Percentiles rank a stretch among this genome's conserved stretches.
Conservation (phyloP, 2,888 invertebrate species). For the Tetranychus piercei region DNA sequence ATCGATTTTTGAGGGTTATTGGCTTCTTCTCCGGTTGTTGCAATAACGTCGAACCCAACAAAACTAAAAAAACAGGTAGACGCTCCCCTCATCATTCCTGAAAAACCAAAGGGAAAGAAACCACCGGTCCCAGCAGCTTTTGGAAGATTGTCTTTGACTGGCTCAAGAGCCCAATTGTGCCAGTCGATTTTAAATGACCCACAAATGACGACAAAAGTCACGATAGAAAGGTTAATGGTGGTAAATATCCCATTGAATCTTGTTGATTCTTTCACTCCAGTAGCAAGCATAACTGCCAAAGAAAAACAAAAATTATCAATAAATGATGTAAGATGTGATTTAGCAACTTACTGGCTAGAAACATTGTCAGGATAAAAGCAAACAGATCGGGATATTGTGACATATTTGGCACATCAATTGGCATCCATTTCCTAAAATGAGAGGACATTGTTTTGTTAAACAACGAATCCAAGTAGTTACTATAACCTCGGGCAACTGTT, state of each 20-base stretch:
- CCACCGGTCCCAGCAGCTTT: slow-evolving; percentile 24
- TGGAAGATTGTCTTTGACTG: slow-evolving; percentile 26
- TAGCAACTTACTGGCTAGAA: slow-evolving; percentile 29
- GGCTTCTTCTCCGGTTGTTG: slow-evolving; percentile 55
- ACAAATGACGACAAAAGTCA: slow-evolving; percentile 57
- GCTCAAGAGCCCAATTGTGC: slow-evolving; percentile 54
- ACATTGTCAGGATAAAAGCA: slow-evolving; percentile 33
- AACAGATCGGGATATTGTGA: slow-evolving; percentile 35
- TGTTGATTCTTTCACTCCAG: slow-evolving; percentile 75
- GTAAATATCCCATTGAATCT: slow-evolving; percentile 80
- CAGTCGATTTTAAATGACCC: slow-evolving; percentile 62
- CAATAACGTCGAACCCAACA: slow-evolving; percentile 62
- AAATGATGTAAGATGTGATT: not conserved
- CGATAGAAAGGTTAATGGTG: slow-evolving; percentile 59
- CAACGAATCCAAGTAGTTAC: slow-evolving; percentile 35
- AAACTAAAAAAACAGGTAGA: slow-evolving; percentile 62
- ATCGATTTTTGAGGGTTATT: slow-evolving; percentile 77
- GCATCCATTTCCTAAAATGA: slow-evolving; percentile 31
- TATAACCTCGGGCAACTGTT: slow-evolving; percentile 42
- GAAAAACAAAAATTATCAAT: not conserved
- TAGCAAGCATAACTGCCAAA: slow-evolving; percentile 37
- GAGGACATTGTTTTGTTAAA: slow-evolving; percentile 31
- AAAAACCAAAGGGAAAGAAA: slow-evolving; percentile 45
- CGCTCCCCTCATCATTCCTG: slow-evolving; percentile 40
- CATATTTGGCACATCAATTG: slow-evolving; percentile 32